A percentile compares a stretch with the other conserved stretches of the same genome.
phyloP scores from a whole-genome alignment of 2,888 invertebrate species.

The Drosophila mercatorum region DNA sequence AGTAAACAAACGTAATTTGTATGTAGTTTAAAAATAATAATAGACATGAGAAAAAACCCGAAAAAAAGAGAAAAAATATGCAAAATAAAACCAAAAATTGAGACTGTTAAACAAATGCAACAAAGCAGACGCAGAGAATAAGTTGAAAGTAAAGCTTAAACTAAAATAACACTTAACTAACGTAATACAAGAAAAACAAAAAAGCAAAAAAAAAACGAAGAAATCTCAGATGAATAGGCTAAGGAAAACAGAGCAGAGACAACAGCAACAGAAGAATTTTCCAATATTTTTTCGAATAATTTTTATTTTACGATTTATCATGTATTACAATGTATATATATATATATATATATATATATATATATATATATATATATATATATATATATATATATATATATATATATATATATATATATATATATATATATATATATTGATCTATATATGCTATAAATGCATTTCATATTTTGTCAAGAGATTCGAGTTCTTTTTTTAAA shows the following conservation, averaged over 20 bases:
- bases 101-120: constrained; percentile 70
- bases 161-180: constrained; percentile 48
- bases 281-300: constrained; percentile 2
- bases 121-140: constrained; percentile 53
- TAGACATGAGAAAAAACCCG: constrained; percentile 45
- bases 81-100: constrained; percentile 73
- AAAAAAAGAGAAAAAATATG: constrained; percentile 70
- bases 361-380: neutral
- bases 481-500: constrained; percentile 27
- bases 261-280: constrained; percentile 35
- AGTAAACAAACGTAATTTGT: constrained; percentile 67
- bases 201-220: constrained; percentile 9
- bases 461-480: constrained; percentile 23
- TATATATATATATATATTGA: neutral
- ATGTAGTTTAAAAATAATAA: constrained; percentile 65
- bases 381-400: constrained; percentile 7
- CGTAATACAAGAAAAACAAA: constrained; percentile 36
- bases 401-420: constrained; percentile 2
- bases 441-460: constrained; percentile 9
- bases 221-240: constrained; percentile 70
- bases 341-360: constrained; percentile 3
- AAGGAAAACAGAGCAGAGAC: constrained; percentile 43
- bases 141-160: constrained; percentile 49
- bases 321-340: constrained; percentile 2
- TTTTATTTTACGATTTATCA: constrained; percentile 11